Conservation (phyloP, 2,113 vertebrate species). For the Ammodytes dubius region DNA sequence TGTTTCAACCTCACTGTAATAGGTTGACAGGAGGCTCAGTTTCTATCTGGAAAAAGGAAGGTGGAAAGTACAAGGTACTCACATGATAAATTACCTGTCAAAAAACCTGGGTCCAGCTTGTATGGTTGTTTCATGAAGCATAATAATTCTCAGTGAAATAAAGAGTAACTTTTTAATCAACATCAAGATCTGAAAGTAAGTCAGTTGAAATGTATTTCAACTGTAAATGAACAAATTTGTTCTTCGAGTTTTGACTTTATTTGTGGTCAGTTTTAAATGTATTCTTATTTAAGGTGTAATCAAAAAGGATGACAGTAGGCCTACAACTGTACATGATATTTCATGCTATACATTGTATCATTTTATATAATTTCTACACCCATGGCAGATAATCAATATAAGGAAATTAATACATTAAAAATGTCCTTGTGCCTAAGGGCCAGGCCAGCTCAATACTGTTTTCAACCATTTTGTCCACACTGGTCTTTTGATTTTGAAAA, state of each 20-base stretch:
- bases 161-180: slow-evolving; percentile 6
- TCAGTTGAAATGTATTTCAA: background rate
- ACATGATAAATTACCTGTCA: slow-evolving; percentile 7
- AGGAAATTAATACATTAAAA: too few relatives aligned
- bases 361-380: too few relatives aligned
- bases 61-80: background rate
- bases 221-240: background rate
- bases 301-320: too few relatives aligned
- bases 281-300: background rate
- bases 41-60: background rate
- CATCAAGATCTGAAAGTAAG: background rate
- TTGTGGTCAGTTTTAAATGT: background rate
- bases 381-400: too few relatives aligned
- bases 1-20: slow-evolving; percentile 6
- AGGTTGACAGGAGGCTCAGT: slow-evolving; percentile 12
- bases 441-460: too few relatives aligned
- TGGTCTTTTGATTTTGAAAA: too few relatives aligned
- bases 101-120: background rate
- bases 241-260: background rate
- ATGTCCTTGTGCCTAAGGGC: too few relatives aligned
- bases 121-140: background rate
- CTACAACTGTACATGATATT: too few relatives aligned
- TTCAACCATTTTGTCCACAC: too few relatives aligned
- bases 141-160: background rate
- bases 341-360: too few relatives aligned